A percentile compares a stretch with the other conserved stretches of the same genome.
phyloP scores from a whole-genome alignment of 92 coral and sea anemone genomes.

The Porites evermanni region DNA sequence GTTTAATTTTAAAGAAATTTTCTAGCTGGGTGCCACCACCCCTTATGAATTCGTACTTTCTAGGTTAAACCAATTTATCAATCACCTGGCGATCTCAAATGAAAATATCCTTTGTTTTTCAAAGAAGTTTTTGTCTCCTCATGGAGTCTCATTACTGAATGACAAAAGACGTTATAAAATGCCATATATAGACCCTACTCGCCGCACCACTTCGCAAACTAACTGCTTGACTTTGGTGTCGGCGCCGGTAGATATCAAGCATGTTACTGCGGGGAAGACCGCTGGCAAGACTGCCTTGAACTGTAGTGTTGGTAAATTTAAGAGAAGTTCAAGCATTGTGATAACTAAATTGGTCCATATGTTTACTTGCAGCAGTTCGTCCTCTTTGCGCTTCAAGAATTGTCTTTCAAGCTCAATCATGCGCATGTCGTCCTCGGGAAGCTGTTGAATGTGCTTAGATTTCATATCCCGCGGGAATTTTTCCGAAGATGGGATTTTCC shows the following conservation, averaged over 20 bases:
- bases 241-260: slow-evolving; percentile 88
- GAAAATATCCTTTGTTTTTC: neutral
- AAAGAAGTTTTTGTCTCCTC: neutral
- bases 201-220: slow-evolving; percentile 91
- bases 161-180: slow-evolving; percentile 60
- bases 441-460: slow-evolving; percentile 65
- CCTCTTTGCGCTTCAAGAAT: slow-evolving; percentile 82
- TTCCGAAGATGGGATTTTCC: slow-evolving; percentile 55
- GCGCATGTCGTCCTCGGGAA: slow-evolving; percentile 85
- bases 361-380: slow-evolving; percentile 89
- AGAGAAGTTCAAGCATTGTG: slow-evolving; percentile 92
- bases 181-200: slow-evolving; percentile 97
- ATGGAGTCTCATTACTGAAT: neutral
- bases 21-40: too few relatives aligned
- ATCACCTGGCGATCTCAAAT: too few relatives aligned
- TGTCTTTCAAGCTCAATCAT: slow-evolving; percentile 87
- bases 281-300: slow-evolving; percentile 99
- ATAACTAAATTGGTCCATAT: slow-evolving; percentile 94
- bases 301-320: slow-evolving; percentile 96
- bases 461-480: slow-evolving; percentile 73
- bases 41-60: too few relatives aligned
- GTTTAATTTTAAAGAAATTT: too few relatives aligned
- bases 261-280: slow-evolving; percentile 97
- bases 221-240: slow-evolving; percentile 96
- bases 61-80: too few relatives aligned